These are phyloP conservation scores for Sylvilagus bachmani DNA, from an alignment of 2,113 vertebrate species.

Conservation along the genomic window DNA sequence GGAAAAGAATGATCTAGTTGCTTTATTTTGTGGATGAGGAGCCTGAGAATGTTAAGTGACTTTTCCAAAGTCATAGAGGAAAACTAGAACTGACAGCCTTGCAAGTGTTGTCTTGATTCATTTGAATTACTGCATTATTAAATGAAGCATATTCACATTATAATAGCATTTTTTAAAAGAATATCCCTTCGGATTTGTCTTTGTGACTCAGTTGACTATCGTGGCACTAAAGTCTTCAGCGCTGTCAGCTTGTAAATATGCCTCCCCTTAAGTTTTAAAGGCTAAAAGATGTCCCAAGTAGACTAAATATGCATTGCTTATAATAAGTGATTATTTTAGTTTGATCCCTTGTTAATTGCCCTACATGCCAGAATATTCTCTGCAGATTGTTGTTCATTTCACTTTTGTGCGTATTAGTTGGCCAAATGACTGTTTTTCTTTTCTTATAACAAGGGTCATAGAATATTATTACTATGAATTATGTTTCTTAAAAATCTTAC, in stretches of 20 bases:
- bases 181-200: background rate
- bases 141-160: background rate
- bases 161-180: slow-evolving; percentile 2
- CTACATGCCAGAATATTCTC: background rate
- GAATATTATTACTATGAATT: slow-evolving; percentile 29
- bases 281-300: background rate
- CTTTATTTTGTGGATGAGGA: slow-evolving; percentile 17
- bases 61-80: background rate
- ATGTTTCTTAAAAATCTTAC: slow-evolving; percentile 20
- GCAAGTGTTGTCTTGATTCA: background rate
- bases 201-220: background rate
- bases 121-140: slow-evolving; percentile 5
- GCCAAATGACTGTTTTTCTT: slow-evolving; percentile 13
- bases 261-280: background rate
- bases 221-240: background rate
- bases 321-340: background rate
- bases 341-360: background rate
- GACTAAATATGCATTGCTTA: background rate
- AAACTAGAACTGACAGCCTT: background rate
- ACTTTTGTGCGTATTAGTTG: slow-evolving; percentile 27
- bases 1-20: background rate
- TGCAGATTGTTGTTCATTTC: background rate
- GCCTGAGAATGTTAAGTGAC: background rate
- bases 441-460: background rate
- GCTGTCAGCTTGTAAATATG: slow-evolving; percentile 41